Percentiles rank a stretch among this genome's conserved stretches.
Conservation (phyloP, 1,140 invertebrate genomes). For the Drosophila serrata region DNA sequence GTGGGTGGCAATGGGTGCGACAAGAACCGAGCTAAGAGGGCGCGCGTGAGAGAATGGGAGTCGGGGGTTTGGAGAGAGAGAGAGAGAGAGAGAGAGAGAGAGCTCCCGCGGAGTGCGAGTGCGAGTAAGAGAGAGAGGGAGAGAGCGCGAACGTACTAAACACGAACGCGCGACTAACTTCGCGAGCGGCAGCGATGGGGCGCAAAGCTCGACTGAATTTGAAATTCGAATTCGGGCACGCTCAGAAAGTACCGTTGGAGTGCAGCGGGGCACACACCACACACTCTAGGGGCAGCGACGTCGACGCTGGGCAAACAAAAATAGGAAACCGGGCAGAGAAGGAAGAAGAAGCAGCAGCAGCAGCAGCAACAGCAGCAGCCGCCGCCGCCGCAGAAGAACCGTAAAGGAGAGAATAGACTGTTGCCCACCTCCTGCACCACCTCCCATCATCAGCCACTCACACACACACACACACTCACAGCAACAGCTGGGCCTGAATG, state of each 20-base stretch:
- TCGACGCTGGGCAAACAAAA: slow-evolving; percentile 65
- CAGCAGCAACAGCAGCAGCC: background rate
- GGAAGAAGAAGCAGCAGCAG: slow-evolving; percentile 5
- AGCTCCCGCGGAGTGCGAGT: too few relatives aligned
- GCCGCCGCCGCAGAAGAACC: slow-evolving; percentile 35
- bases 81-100: slow-evolving; percentile 22
- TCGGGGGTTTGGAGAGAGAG: slow-evolving; percentile 3
- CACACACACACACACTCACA: slow-evolving; percentile 20
- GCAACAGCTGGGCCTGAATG: slow-evolving; percentile 66
- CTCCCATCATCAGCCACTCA: background rate
- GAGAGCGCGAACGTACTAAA: slow-evolving; percentile 34
- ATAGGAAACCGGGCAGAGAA: slow-evolving; percentile 68
- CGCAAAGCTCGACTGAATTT: slow-evolving; percentile 82
- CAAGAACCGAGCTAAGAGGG: slow-evolving; percentile 11
- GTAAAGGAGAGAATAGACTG: slow-evolving; percentile 17
- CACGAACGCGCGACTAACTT: slow-evolving; percentile 63
- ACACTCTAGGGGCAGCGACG: slow-evolving; percentile 28
- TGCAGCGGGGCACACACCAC: slow-evolving; percentile 49
- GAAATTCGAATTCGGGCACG: slow-evolving; percentile 74
- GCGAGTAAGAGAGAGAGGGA: too few relatives aligned
- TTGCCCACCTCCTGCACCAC: slow-evolving; percentile 39
- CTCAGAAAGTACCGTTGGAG: slow-evolving; percentile 77
- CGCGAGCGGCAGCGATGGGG: slow-evolving; percentile 76
- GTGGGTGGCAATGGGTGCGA: slow-evolving; percentile 34
- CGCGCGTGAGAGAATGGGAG: slow-evolving; percentile 16